A percentile compares a stretch with the other conserved stretches of the same genome.
Conservation (phyloP, 2,888 invertebrate genomes). For the Galeopsomyia nigrocyanea region DNA sequence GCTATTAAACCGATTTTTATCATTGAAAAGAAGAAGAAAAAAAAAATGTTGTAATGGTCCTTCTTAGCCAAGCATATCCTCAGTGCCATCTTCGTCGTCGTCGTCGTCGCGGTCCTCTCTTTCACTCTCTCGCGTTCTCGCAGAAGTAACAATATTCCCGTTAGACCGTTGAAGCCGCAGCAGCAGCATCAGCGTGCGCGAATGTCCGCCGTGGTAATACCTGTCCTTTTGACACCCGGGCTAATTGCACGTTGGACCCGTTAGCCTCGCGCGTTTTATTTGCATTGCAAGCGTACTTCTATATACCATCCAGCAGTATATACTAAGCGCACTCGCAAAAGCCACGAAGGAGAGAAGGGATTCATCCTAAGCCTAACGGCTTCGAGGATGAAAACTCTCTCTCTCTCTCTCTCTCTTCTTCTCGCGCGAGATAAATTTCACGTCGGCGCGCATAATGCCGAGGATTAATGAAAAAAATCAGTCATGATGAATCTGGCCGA, state of each 20-base stretch:
- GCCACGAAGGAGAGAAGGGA: constrained; percentile 7
- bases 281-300: constrained; percentile 31
- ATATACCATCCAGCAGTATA: too few species aligned
- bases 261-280: constrained; percentile 46
- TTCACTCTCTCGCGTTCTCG: constrained; percentile 2
- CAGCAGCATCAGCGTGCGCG: constrained; percentile 22
- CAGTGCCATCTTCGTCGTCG: neutral
- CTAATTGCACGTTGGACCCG: constrained; percentile 47
- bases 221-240: constrained; percentile 51
- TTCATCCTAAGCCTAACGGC: constrained; percentile 46
- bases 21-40: constrained; percentile 2
- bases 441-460: constrained; percentile 1
- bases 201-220: constrained; percentile 40
- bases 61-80: neutral
- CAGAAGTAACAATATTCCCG: constrained; percentile 23
- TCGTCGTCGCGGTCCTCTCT: neutral
- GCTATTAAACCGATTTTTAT: constrained; percentile 46
- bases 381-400: constrained; percentile 40
- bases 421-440: constrained; percentile 43
- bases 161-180: constrained; percentile 29
- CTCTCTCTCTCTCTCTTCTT: too few species aligned
- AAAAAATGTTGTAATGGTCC: neutral
- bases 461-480: constrained; percentile 45
- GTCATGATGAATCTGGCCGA: constrained; percentile 41
- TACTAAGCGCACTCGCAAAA: neutral